Conservation (phyloP, 2,888 invertebrate species). For the Xestobium rufovillosum region DNA sequence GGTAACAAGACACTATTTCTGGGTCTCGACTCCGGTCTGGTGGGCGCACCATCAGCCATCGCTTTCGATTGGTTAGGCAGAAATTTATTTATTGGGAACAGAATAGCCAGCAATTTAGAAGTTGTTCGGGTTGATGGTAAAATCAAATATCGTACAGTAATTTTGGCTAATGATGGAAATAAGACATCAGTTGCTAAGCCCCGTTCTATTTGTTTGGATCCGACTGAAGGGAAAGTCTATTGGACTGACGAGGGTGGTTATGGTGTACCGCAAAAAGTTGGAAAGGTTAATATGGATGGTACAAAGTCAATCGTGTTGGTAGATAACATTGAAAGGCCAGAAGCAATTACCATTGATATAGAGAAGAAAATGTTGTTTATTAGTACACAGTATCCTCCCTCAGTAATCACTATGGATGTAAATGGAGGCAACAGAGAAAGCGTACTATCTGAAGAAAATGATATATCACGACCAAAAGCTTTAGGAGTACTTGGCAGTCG, state of each 20-base stretch:
- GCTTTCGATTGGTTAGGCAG: conserved; percentile 97
- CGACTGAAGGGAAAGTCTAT: conserved; percentile 87
- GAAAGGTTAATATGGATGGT: conserved; percentile 91
- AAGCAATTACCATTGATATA: conserved; percentile 79
- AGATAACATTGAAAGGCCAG: conserved; percentile 64
- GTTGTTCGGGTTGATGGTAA: conserved; percentile 80
- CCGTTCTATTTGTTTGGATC: conserved; percentile 80
- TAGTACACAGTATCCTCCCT: conserved; percentile 69
- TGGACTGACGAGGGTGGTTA: conserved; percentile 95
- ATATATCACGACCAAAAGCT: conserved; percentile 71
- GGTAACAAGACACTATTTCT: conserved; percentile 79
- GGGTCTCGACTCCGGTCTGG: conserved; percentile 74
- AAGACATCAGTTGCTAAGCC: conserved; percentile 81
- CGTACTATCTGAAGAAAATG: conserved; percentile 60
- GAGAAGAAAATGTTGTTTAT: conserved; percentile 81
- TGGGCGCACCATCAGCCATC: conserved; percentile 83
- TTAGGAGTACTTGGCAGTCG: conserved; percentile 74
- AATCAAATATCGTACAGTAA: conserved; percentile 71
- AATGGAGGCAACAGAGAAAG: conserved; percentile 63
- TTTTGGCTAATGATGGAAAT: conserved; percentile 85
- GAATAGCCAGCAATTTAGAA: conserved; percentile 84
- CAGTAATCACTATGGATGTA: conserved; percentile 62
- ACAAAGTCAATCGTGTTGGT: conserved; percentile 65
- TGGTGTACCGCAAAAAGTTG: conserved; percentile 83
- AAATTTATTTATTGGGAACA: conserved; percentile 89